Evolutionary conservation across 2,888 invertebrate genomes (phyloP), one percentile per base, ranked within the genome.

Genomic region (Caenorhabditis imperialis): DNA sequence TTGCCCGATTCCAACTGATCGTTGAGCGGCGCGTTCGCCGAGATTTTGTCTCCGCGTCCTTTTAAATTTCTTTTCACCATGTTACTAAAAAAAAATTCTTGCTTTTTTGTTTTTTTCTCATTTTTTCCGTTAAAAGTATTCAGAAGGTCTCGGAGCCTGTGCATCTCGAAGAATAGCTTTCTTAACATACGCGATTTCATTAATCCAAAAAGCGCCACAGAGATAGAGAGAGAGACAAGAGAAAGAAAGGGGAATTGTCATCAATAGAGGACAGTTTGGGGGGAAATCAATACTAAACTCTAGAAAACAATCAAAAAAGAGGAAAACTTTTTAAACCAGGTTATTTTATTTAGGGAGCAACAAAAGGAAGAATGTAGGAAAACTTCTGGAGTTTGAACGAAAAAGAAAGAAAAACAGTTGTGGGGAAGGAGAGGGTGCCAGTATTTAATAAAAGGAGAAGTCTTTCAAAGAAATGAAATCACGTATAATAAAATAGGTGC

Each of bases 1-100:
- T 77, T 81, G 3, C 77, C 73, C 1, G 70, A 75, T 53, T 85
- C 85, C 48, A 84, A 70, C 63, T 85, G 85, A 23, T 81, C 67
- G 33, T 74, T 82, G 8, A 85, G 77, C 6, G 84, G 77, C 6
- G 79, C 77, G 14, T 81, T 72, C 0, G 79, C 74, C 12, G 75
- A 55, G 20, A 85, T 60, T 40, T 79, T 57, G 70, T 85, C 85
- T 61, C 81, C 84, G 23, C 77, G 61, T 53, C 79, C 82, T 42
- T 65, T 55, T 50, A 75, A 61, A 54, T 70, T 71, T 22, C 33
- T 70, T 60, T 75, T 75, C 47, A 69, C 74, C 74, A 75, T 75
- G 50, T 57, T 67, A 51, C 57, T 67, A 38, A 20, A 54, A 30
- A 10, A 14, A 3, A 27, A n/a, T n/a, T n/a, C n/a, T n/a, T n/a